These are phyloP conservation scores for Varanus komodoensis DNA, from an alignment of 2,113 vertebrate genomes.

Conservation along the genomic window DNA sequence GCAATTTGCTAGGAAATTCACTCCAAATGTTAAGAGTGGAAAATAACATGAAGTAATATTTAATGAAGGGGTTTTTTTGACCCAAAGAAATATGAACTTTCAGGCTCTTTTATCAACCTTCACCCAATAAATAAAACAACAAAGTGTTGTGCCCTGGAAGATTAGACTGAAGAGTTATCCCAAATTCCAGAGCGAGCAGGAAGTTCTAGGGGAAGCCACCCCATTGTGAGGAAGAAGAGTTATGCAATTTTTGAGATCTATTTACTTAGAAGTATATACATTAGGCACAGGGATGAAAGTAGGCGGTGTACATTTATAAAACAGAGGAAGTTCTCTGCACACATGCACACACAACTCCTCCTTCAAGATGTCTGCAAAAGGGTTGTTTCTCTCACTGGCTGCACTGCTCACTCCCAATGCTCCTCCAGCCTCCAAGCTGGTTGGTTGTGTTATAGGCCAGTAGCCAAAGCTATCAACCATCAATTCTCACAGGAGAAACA, in stretches of 20 bases:
- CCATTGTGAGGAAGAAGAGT: no score
- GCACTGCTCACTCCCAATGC: background rate
- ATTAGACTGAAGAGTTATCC: background rate
- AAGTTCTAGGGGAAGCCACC: background rate
- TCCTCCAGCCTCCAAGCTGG: background rate
- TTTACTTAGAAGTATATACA: background rate
- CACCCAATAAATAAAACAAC: background rate
- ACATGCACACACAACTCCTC: background rate
- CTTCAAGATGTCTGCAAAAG: background rate
- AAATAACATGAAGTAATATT: background rate
- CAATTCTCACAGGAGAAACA: background rate
- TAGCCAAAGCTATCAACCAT: background rate
- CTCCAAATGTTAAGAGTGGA: background rate
- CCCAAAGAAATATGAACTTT: background rate
- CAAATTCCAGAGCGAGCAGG: background rate
- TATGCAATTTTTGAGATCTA: background rate
- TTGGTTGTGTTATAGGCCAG: background rate
- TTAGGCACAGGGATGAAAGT: background rate
- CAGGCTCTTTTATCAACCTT: background rate
- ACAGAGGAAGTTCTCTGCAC: background rate
- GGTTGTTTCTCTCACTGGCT: background rate
- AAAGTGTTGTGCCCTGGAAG: background rate
- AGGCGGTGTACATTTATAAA: background rate
- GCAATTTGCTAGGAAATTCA: background rate
- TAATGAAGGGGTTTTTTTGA: background rate